Evolutionary conservation across 2,113 vertebrate species (phyloP).

Genomic region (Archilochus colubris): DNA sequence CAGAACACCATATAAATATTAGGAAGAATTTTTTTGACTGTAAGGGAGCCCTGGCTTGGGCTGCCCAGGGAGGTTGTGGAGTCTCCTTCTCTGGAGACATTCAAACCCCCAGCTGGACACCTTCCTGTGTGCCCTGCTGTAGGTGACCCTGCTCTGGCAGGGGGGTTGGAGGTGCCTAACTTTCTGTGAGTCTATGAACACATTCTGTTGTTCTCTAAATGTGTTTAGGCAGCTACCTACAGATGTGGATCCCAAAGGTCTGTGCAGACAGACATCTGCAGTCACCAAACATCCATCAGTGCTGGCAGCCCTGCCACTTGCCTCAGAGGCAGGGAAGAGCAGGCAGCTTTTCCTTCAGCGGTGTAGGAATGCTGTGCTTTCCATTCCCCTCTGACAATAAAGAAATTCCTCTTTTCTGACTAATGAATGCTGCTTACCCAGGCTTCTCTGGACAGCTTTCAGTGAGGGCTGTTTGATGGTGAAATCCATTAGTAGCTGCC

Average conservation of each 20-base stretch:
- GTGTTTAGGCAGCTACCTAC: not conserved
- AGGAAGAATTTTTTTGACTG: too few species aligned
- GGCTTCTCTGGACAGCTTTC: slow-evolving; percentile 26
- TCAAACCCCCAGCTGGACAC: too few species aligned
- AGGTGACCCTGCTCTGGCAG: too few species aligned
- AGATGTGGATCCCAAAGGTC: not conserved
- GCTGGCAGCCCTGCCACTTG: not conserved
- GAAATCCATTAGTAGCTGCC: slow-evolving; percentile 46
- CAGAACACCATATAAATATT: not conserved
- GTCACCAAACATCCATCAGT: not conserved
- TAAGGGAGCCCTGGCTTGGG: too few species aligned
- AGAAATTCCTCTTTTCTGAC: not conserved
- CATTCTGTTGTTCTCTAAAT: not conserved
- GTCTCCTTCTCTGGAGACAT: too few species aligned
- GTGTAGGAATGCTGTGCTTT: not conserved
- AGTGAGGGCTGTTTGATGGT: slow-evolving; percentile 4
- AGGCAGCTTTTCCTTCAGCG: not conserved
- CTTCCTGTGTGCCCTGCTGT: too few species aligned
- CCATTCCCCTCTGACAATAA: not conserved
- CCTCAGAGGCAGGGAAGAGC: not conserved
- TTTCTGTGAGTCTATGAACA: too few species aligned
- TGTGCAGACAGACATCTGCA: not conserved
- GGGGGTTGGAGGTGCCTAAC: too few species aligned
- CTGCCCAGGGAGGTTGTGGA: too few species aligned
- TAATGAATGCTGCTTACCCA: not conserved